Conservation (phyloP, 2,797 vertebrate genomes). For the Rhinoraja longicauda region DNA sequence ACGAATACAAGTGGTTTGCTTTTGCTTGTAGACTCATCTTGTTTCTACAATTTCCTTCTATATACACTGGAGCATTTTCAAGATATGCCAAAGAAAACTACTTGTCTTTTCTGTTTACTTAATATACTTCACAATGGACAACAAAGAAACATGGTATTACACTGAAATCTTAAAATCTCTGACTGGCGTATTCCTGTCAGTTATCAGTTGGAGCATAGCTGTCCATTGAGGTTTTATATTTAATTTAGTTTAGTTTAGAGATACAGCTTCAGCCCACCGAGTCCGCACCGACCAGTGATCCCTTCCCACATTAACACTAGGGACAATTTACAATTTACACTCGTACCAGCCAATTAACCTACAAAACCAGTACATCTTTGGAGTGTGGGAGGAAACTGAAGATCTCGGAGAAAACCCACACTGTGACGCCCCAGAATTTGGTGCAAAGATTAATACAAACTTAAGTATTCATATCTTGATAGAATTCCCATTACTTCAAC, state of each 20-base stretch:
- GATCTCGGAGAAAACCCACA: too few relatives aligned
- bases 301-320: too few relatives aligned
- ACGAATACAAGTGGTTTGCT: neutral
- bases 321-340: too few relatives aligned
- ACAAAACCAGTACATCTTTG: too few relatives aligned
- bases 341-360: too few relatives aligned
- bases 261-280: too few relatives aligned
- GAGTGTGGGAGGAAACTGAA: too few relatives aligned
- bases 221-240: neutral
- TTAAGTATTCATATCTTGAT: neutral
- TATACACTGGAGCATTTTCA: neutral
- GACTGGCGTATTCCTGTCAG: neutral
- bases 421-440: neutral
- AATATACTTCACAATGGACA: neutral
- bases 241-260: too few relatives aligned
- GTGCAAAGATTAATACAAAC: neutral
- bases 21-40: neutral
- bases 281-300: too few relatives aligned
- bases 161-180: neutral
- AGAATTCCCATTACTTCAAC: neutral
- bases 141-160: neutral
- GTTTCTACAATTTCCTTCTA: conserved; percentile 14
- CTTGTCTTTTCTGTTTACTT: neutral
- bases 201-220: neutral
- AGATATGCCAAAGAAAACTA: neutral